These are phyloP conservation scores for Pseudopodoces humilis DNA, from an alignment of 2,113 vertebrate species.

Conservation along the genomic window DNA sequence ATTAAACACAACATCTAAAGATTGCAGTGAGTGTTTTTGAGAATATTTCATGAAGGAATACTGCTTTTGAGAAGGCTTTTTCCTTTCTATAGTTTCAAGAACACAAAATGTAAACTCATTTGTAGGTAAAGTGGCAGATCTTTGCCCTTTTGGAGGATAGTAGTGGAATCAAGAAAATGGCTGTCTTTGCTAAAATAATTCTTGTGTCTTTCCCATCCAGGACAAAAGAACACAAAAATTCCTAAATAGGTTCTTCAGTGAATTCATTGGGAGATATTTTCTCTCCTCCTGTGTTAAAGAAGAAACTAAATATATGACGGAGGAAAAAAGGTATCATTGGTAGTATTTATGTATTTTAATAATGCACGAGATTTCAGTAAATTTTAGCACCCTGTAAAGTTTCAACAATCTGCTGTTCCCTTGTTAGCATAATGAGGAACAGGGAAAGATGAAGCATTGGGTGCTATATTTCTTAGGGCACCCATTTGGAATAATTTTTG, in stretches of 20 bases:
- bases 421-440: not conserved
- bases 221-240: not conserved
- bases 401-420: not conserved
- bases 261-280: not conserved
- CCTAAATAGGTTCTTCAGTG: not conserved
- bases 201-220: not conserved
- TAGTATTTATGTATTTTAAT: not conserved
- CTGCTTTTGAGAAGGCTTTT: not conserved
- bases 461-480: not conserved
- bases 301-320: not conserved
- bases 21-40: not conserved
- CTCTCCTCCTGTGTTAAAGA: not conserved
- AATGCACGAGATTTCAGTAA: not conserved
- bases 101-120: not conserved
- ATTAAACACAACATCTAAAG: not conserved
- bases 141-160: not conserved
- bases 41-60: not conserved
- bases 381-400: not conserved
- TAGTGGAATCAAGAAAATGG: not conserved
- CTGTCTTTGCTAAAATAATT: not conserved
- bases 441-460: not conserved
- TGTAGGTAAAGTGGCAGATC: not conserved
- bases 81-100: not conserved
- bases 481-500: not conserved
- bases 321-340: rapidly evolving